A percentile compares a stretch with the other conserved stretches of the same genome.
Conservation (phyloP, 35 echinoderm and acorn worm genomes). For the Eucidaris tribuloides region DNA sequence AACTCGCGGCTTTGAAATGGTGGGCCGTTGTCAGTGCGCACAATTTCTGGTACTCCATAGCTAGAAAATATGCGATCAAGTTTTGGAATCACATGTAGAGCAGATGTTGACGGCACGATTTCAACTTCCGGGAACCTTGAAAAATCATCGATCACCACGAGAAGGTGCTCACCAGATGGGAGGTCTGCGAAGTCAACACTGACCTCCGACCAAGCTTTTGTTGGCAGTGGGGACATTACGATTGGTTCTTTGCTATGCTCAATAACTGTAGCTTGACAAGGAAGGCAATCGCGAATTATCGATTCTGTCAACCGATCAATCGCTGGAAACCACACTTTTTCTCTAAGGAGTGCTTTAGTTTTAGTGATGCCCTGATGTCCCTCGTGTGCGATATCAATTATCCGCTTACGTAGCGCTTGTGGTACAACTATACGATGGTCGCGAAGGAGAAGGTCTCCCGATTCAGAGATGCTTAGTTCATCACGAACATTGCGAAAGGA, state of each 20-base stretch:
- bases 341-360: conserved; percentile 58
- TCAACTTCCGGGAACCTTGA: conserved; percentile 59
- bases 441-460: conserved; percentile 25
- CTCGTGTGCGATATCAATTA: conserved; percentile 60
- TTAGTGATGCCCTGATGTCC: conserved; percentile 74
- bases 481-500: conserved; percentile 25
- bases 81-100: conserved; percentile 46
- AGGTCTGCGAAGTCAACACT: conserved; percentile 65
- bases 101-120: conserved; percentile 59
- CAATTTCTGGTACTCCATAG: conserved; percentile 39
- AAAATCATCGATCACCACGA: conserved; percentile 34
- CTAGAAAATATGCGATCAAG: conserved; percentile 67
- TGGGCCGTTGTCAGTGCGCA: conserved; percentile 65
- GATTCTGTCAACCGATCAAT: conserved; percentile 51
- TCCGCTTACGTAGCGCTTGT: conserved; percentile 8
- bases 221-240: conserved; percentile 30
- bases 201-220: conserved; percentile 48
- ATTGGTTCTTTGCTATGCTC: conserved; percentile 19
- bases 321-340: conserved; percentile 82
- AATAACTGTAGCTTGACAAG: conserved; percentile 52
- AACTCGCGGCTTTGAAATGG: conserved; percentile 73
- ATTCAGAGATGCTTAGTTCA: conserved; percentile 38
- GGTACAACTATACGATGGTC: conserved; percentile 75
- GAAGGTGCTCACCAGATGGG: conserved; percentile 27
- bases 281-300: conserved; percentile 31